These are phyloP conservation scores for Thunnus thynnus DNA, from an alignment of 2,113 vertebrate species.

Conservation along the genomic window DNA sequence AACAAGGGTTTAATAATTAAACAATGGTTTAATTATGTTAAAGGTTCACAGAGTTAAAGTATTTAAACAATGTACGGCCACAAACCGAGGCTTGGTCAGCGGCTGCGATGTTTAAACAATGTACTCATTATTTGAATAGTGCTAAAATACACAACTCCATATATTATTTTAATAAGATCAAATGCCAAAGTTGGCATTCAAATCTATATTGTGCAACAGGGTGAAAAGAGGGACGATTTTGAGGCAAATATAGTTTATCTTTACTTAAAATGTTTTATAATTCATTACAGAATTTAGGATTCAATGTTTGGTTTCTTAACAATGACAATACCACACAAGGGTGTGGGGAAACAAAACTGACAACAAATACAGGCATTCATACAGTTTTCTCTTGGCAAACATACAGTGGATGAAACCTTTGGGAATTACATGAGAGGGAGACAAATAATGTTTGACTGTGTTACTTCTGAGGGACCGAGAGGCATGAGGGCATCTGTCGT, in stretches of 20 bases:
- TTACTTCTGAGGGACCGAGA: constrained; percentile 26
- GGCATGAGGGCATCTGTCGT: background rate
- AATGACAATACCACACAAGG: constrained; percentile 28
- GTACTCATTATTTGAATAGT: background rate
- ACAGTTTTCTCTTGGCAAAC: constrained; percentile 18
- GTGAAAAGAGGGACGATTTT: background rate
- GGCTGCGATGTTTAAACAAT: constrained; percentile 76
- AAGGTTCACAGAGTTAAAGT: too few species aligned
- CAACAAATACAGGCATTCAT: constrained; percentile 31
- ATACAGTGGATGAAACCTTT: constrained; percentile 3
- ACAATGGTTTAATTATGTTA: too few species aligned
- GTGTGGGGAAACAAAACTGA: background rate
- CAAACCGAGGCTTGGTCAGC: constrained; percentile 85
- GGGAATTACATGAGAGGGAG: background rate
- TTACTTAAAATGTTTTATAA: constrained; percentile 55
- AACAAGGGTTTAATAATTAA: too few species aligned
- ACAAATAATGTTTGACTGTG: background rate
- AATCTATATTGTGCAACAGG: background rate
- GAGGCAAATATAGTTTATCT: constrained; percentile 45
- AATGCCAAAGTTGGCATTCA: background rate
- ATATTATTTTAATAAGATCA: background rate
- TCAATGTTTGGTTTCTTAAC: constrained; percentile 48
- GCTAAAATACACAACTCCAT: too few species aligned
- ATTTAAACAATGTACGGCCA: constrained; percentile 76
- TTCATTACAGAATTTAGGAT: constrained; percentile 42